Conservation (phyloP, 2,797 vertebrate species). For the Cirrhinus molitorella region DNA sequence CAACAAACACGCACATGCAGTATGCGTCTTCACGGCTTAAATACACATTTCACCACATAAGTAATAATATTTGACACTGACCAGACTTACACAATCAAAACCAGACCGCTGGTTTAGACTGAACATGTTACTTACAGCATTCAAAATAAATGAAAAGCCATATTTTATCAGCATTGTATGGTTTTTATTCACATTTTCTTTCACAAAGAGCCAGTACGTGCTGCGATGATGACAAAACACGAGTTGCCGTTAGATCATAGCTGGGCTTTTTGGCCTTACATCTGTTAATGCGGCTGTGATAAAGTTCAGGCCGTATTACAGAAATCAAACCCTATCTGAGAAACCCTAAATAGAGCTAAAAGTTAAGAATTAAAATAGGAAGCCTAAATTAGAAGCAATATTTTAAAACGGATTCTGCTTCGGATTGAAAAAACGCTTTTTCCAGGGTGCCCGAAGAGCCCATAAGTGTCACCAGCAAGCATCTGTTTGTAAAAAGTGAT, state of each 20-base stretch:
- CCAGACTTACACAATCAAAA: constrained; percentile 25
- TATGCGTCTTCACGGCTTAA: not conserved
- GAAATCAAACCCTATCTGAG: no score
- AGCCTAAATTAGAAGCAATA: no score
- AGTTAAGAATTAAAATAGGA: constrained; percentile 4
- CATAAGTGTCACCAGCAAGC: not conserved
- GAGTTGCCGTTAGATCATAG: not conserved
- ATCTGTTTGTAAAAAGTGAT: constrained; percentile 2
- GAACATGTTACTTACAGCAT: constrained; percentile 6
- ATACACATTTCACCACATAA: constrained; percentile 24
- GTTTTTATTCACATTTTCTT: not conserved
- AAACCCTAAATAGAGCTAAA: not conserved
- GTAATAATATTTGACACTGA: constrained; percentile 23
- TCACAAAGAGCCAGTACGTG: not conserved
- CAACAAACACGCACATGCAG: not conserved
- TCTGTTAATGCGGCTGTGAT: not conserved
- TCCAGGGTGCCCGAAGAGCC: not conserved
- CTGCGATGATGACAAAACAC: not conserved
- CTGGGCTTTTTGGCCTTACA: not conserved
- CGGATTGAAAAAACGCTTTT: no score
- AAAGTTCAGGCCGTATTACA: not conserved
- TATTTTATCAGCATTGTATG: constrained; percentile 11
- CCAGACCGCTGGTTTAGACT: constrained; percentile 2
- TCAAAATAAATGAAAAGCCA: constrained; percentile 34
- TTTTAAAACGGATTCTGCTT: not conserved